Percentiles rank a stretch among this genome's conserved stretches.
phyloP scores from a whole-genome alignment of 2,888 invertebrate genomes.

The Rugalucina vietnamica region DNA sequence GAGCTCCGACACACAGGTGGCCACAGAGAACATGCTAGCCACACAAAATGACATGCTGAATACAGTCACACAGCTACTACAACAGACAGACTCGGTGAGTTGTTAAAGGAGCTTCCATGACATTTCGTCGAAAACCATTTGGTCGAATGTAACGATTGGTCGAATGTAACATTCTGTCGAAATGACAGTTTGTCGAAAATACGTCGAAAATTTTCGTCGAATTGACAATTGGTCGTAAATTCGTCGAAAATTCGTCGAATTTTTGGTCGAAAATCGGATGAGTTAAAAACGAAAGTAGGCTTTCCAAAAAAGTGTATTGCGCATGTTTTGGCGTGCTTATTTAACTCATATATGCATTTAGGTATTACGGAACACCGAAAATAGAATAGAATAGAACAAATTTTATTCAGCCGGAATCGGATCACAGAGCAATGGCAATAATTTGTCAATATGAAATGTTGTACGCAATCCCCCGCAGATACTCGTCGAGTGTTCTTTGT shows the following conservation, averaged over 20 bases:
- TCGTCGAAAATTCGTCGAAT: constrained; percentile 5
- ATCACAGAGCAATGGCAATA: background rate
- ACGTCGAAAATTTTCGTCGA: too few species aligned
- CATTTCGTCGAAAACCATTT: too few species aligned
- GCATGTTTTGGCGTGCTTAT: constrained; percentile 2
- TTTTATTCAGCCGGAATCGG: background rate
- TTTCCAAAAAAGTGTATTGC: background rate
- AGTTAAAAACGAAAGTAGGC: background rate
- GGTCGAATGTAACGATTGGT: too few species aligned
- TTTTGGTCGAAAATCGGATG: background rate
- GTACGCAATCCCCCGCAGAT: background rate
- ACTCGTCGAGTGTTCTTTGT: background rate
- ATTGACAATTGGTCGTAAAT: too few species aligned
- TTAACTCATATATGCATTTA: background rate
- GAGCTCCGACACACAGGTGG: constrained; percentile 44
- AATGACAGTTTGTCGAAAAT: background rate
- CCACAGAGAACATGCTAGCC: constrained; percentile 70
- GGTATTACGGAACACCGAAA: background rate
- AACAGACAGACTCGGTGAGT: constrained; percentile 80
- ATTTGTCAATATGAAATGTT: background rate
- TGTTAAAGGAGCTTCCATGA: too few species aligned
- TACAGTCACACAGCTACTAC: constrained; percentile 81
- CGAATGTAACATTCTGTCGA: too few species aligned
- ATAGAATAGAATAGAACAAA: background rate
- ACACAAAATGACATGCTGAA: constrained; percentile 81